Evolutionary conservation across 2,797 vertebrate species (phyloP), one percentile per base, ranked within the genome.

Genomic region (Tenualosa ilisha): DNA sequence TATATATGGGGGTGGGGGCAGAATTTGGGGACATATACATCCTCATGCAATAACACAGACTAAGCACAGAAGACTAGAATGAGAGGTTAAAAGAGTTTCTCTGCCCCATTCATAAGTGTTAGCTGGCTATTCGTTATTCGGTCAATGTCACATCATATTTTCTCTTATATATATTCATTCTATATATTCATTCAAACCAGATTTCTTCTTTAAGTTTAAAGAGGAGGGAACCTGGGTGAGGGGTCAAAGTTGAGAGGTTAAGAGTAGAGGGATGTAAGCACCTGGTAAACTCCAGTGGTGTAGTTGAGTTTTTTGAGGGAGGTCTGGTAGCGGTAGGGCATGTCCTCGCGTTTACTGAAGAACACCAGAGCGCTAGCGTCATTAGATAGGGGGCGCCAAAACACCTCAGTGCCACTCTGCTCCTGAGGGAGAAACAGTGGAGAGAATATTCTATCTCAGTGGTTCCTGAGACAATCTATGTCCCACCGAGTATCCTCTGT

Each of bases 271-370:
- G n/a, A 0, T n/a, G 61, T 24, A 22, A 1, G n/a, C n/a, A 96
- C 96, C 93, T 92, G 86, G 88, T 96, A 96, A 84, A 75, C 90
- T 43, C 95, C 94, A 2, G 91, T 0, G 0, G 93, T 93, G 91
- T 96, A 97, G 86, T 94, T 94, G 26, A 99, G 96, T 54, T 90
- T 91, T 49, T 87, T 89, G 6, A 99, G 96, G 85, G 95, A 96
- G 0, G 94, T 96, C n/a, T 61, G 91, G 92, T 97, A 99, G 88
- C 4, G 93, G 65, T 95, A 97, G 0, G 98, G 98, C 96, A 96
- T 96, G 84, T 99, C 98, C 0, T 84, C 92, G 2, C 98, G 96
- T 11, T 96, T 94, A 90, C 97, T 98, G 94, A 98, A 97, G 95
- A 99, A 98, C 46, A 97, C 96, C 0, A 99, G 88, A 8, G 97